Conservation (phyloP, 2,113 vertebrate species). For the Falcunculus frontatus region DNA sequence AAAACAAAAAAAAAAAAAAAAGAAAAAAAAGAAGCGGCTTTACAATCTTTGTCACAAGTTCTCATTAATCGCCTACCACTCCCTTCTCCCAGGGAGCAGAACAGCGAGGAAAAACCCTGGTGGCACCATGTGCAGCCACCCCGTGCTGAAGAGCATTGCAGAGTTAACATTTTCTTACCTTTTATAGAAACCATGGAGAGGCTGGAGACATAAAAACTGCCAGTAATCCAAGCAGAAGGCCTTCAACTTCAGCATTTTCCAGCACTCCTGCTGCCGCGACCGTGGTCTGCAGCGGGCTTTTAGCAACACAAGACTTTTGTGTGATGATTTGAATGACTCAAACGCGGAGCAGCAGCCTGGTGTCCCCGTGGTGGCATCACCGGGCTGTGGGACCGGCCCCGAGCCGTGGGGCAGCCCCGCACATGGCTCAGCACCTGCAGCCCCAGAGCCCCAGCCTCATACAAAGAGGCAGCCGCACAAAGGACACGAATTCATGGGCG, state of each 20-base stretch:
- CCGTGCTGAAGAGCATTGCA: background rate
- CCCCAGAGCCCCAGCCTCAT: background rate
- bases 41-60: slow-evolving; percentile 39
- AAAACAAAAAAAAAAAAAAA: background rate
- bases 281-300: background rate
- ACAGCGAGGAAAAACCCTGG: background rate
- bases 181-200: slow-evolving; percentile 88
- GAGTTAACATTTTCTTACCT: slow-evolving; percentile 78
- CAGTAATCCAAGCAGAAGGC: slow-evolving; percentile 97
- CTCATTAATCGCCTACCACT: slow-evolving; percentile 10
- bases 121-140: background rate
- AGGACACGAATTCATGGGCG: slow-evolving; percentile 17
- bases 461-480: slow-evolving; percentile 73
- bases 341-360: background rate
- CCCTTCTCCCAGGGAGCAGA: background rate
- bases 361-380: background rate
- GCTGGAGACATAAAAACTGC: slow-evolving; percentile 95
- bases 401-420: background rate
- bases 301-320: background rate
- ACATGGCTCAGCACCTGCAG: slow-evolving; percentile 62
- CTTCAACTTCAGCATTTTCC: slow-evolving; percentile 93
- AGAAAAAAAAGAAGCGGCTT: background rate
- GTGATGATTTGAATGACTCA: background rate
- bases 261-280: background rate
- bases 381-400: background rate